Percentiles rank a stretch among this genome's conserved stretches.
Evolutionary conservation across 53 echinoderm and acorn worm species (phyloP).

Genomic region (Mesocentrotus franciscanus): DNA sequence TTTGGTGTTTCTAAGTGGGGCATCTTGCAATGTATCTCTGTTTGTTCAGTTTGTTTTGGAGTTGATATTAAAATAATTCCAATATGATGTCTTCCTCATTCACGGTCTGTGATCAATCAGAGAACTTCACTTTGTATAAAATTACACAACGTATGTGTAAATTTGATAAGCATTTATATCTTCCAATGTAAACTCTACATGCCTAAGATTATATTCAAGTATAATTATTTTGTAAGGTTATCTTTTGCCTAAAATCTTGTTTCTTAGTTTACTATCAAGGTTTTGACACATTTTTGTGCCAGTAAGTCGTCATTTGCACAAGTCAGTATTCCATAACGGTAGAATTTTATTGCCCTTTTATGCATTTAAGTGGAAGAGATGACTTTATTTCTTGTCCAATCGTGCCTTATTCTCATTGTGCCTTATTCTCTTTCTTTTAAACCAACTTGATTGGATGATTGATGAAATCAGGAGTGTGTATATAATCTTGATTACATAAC

Average conservation of each 20-base stretch:
- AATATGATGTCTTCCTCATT: background rate
- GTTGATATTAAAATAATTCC: conserved; percentile 31
- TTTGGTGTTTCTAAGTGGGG: background rate
- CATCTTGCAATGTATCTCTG: background rate
- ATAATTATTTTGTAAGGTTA: too few species aligned
- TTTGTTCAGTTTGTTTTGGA: conserved; percentile 20
- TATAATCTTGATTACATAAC: background rate
- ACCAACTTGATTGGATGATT: background rate
- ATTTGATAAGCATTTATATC: background rate
- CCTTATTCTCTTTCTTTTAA: too few species aligned
- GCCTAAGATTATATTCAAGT: background rate
- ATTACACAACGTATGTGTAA: background rate
- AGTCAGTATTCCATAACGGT: background rate
- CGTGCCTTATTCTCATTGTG: background rate
- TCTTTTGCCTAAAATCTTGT: background rate
- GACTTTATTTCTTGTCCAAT: background rate
- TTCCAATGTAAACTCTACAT: background rate
- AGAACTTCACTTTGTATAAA: background rate
- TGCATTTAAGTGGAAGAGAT: background rate
- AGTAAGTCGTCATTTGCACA: background rate
- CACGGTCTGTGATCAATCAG: background rate
- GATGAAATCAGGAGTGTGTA: background rate
- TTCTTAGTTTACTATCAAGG: background rate
- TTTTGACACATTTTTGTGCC: background rate
- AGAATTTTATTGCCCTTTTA: background rate